Percentiles rank a stretch among this genome's conserved stretches.
Conservation (phyloP, 1,140 invertebrate genomes). For the Drosophila arawakana region DNA sequence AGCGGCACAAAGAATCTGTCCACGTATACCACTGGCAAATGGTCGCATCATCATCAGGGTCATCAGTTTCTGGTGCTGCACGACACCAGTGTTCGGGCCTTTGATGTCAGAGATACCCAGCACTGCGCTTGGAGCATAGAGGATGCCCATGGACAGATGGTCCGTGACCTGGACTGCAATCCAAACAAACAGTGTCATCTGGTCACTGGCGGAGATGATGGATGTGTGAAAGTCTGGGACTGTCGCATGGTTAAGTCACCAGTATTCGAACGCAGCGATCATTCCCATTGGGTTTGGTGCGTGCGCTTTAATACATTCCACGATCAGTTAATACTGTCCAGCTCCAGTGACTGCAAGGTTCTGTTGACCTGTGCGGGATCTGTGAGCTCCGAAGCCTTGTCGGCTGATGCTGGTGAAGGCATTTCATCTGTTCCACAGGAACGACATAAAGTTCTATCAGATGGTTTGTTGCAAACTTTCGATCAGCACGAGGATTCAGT, state of each 20-base stretch:
- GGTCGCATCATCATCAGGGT: slow-evolving; percentile 97
- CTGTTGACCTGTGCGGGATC: slow-evolving; percentile 94
- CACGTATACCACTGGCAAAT: slow-evolving; percentile 93
- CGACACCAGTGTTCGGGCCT: slow-evolving; percentile 93
- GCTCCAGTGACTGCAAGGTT: slow-evolving; percentile 97
- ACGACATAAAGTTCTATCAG: slow-evolving; percentile 86
- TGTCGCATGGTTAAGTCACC: slow-evolving; percentile 92
- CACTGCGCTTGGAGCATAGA: slow-evolving; percentile 92
- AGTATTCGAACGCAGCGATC: slow-evolving; percentile 92
- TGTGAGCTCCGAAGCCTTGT: slow-evolving; percentile 91
- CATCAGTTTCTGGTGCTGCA: slow-evolving; percentile 92
- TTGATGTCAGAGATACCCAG: slow-evolving; percentile 92
- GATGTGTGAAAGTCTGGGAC: slow-evolving; percentile 98
- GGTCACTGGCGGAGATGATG: slow-evolving; percentile 97
- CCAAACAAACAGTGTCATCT: slow-evolving; percentile 97
- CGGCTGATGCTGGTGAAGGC: slow-evolving; percentile 30
- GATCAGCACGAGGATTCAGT: slow-evolving; percentile 99
- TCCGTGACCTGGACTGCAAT: slow-evolving; percentile 98
- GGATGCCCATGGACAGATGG: slow-evolving; percentile 94
- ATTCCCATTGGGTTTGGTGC: slow-evolving; percentile 98
- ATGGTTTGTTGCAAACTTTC: slow-evolving; percentile 91
- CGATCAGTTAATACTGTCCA: slow-evolving; percentile 97
- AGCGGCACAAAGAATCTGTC: slow-evolving; percentile 86
- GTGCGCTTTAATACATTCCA: slow-evolving; percentile 98
- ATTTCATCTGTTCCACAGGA: slow-evolving; percentile 74